Base-by-base conservation (phyloP, 2,797 vertebrate genomes). In the Neosilurus mollespiculum region DNA sequence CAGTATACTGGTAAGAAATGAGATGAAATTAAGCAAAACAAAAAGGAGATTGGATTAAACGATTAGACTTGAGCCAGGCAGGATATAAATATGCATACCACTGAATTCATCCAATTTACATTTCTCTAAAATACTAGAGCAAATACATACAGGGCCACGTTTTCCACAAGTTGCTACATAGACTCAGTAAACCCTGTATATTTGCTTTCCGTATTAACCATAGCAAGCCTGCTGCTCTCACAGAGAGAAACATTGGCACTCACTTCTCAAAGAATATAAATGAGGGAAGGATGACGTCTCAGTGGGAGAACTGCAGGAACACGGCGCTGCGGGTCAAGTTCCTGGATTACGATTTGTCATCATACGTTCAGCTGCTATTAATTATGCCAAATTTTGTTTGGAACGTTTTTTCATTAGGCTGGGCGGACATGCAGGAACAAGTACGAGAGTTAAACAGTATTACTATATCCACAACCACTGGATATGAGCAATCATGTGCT, bases 261-360 rank as follows among this genome's bases (percentile, higher is more conserved):
- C 37, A n/a, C 53, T 78, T 59, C 76, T 61, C 62, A 65, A 76
- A 66, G 61, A 71, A 58, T 22, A 37, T 70, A 11, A 81, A 43
- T 59, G 69, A 66, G 14, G 24, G 56, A 75, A 43, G 53, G 82
- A 83, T 22, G 81, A 53, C 11, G 73, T 53, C 67, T 73, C 34
- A 14, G 37, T 66, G 30, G 58, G 70, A 82, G 76, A 64, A 56
- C 16, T n/a, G 64, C 10, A 18, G 73, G 67, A 16, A 73, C n/a
- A 79, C 79, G 37, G 75, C 30, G 56, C 26, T 61, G 64, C n/a
- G 8, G 53, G 67, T 49, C 67, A 72, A 69, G 78, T 18, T 79
- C 37, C 62, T 26, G 56, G 67, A 80, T 43, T 61, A 77, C 12
- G 5, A n/a, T 20, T 6, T 64, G 80, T 62, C 11, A 15, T 26